Conservation (phyloP, 2,888 invertebrate species). For the Agrotis clavis region DNA sequence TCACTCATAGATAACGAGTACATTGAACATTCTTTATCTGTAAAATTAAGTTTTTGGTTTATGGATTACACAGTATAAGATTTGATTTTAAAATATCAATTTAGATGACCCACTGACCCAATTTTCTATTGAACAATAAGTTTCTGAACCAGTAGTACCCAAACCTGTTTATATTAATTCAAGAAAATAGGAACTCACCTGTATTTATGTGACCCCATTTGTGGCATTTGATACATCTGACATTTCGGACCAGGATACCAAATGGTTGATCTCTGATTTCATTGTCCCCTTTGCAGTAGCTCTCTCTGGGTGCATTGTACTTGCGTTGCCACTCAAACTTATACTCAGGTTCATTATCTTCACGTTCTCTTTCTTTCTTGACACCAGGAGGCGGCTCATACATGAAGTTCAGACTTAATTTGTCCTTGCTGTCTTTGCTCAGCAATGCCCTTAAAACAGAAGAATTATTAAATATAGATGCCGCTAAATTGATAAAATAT, state of each 20-base stretch:
- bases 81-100: background rate
- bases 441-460: conserved; percentile 94
- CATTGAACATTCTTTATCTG: conserved; percentile 98
- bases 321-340: conserved; percentile 99
- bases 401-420: conserved; percentile 99
- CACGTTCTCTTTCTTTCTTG: conserved; percentile 97
- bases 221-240: conserved; percentile 99
- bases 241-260: conserved; percentile 99
- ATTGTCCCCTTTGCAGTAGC: conserved; percentile 99
- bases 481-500: background rate
- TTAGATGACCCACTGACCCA: no score
- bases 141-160: background rate
- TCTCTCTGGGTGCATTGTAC: conserved; percentile 99
- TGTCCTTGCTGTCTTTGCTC: conserved; percentile 99
- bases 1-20: conserved; percentile 96
- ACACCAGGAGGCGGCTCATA: conserved; percentile 99
- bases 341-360: conserved; percentile 98
- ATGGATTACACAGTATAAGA: background rate
- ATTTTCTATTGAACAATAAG: background rate
- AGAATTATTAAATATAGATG: background rate
- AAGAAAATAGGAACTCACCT: conserved; percentile 83
- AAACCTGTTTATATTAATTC: background rate
- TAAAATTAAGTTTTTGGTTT: conserved; percentile 45
- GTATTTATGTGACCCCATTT: conserved; percentile 99
- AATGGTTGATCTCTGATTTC: conserved; percentile 99